Evolutionary conservation across 2,888 invertebrate genomes (phyloP), one percentile per base, ranked within the genome.

Genomic region (Sussaba pulchella): DNA sequence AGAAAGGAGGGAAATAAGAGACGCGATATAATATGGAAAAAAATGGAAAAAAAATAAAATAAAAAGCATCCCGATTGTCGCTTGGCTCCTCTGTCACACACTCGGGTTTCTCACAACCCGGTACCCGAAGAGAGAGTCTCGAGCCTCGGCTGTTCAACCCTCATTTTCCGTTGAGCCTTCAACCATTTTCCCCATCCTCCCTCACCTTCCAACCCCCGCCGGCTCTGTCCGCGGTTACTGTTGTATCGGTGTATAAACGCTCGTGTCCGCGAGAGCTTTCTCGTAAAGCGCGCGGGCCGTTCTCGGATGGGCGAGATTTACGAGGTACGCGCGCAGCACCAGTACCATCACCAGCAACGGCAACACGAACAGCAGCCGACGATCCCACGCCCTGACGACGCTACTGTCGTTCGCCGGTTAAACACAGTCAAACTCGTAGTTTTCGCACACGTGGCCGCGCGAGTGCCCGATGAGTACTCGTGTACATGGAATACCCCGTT

Each of bases 241-340:
- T 84, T 86, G 85, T 87, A 86, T 88, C 87, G 72, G 71, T 74
- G 77, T 76, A 81, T 67, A 86, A 87, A 85, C 85, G 83, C 73
- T 77, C 78, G 70, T 72, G 84, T 85, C 82, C 84, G 81, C 83
- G 45, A 54, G 59, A 54, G 45, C 45, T 57, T 43, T 24, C 67
- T 54, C 24, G 24, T 54, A 41, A 43, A 54, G 70, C 26, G 21
- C 57, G 26, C 57, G 57, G 66, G n/a, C 17, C 57, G 72, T 75
- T 31, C 82, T 78, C 71, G 82, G 84, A 79, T 77, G 83, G 83
- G 67, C 70, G 87, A 89, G 88, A 89, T 89, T 89, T 89, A 89
- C 88, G 88, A 89, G 88, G 87, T 87, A 87, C 87, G 87, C 84
- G 86, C 21, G 31, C 57, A 47, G 72, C 31, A 36, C 71, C 74